phyloP scores from a whole-genome alignment of 2,888 invertebrate genomes.

The Opisthograptis luteolata region DNA sequence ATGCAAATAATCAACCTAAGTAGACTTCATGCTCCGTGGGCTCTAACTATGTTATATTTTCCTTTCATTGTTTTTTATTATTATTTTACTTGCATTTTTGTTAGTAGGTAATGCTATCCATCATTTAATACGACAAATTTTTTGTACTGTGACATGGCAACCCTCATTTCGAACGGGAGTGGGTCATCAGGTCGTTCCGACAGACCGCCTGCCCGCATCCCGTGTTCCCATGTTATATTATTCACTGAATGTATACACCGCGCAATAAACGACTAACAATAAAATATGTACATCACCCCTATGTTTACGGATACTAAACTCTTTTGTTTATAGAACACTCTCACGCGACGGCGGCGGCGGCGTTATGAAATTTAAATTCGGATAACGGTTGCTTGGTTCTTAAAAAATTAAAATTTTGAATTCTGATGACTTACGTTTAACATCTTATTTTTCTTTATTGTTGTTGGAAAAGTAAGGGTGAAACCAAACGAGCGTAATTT shows the following conservation, averaged over 20 bases:
- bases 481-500: no score
- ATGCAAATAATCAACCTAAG: no score
- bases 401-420: slow-evolving; percentile 7
- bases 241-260: slow-evolving; percentile 61
- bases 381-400: slow-evolving; percentile 5
- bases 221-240: slow-evolving; percentile 61
- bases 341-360: slow-evolving; percentile 19
- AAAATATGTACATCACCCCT: slow-evolving; percentile 60
- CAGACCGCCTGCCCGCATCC: slow-evolving; percentile 49
- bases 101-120: no score
- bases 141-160: slow-evolving; percentile 7
- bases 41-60: no score
- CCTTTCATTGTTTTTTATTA: no score
- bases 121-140: background rate
- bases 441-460: background rate
- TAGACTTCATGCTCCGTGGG: no score
- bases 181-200: slow-evolving; percentile 75
- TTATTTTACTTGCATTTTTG: no score
- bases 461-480: no score
- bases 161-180: slow-evolving; percentile 49
- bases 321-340: slow-evolving; percentile 32
- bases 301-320: slow-evolving; percentile 45
- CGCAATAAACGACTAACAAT: slow-evolving; percentile 58
- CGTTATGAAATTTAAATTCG: slow-evolving; percentile 16
- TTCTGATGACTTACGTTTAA: background rate